phyloP scores from a whole-genome alignment of 2,113 vertebrate genomes.

The Clarias magur region DNA sequence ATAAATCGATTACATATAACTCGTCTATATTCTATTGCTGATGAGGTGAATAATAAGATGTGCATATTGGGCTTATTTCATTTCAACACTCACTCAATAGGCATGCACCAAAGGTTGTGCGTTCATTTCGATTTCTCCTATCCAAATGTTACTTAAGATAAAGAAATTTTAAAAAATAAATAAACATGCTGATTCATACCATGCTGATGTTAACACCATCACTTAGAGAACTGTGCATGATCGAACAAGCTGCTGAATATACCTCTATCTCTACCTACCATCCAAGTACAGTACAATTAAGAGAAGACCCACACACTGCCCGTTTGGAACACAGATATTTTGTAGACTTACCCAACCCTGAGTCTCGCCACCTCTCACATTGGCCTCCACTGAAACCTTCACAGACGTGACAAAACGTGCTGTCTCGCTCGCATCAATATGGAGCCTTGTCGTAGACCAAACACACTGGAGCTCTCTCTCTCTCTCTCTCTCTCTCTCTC shows the following conservation, averaged over 20 bases:
- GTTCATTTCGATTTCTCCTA: too few species aligned
- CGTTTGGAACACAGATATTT: background rate
- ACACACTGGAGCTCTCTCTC: background rate
- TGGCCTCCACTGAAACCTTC: constrained; percentile 4
- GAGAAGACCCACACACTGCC: background rate
- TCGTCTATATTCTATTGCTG: background rate
- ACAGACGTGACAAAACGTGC: background rate
- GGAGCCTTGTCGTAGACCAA: background rate
- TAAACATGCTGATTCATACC: background rate
- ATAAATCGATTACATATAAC: too few species aligned
- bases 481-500: background rate
- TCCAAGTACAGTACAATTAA: background rate
- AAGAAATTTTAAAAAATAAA: background rate
- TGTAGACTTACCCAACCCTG: constrained; percentile 21
- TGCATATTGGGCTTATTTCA: background rate
- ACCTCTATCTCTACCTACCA: background rate
- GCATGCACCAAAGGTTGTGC: background rate
- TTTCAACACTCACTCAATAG: background rate
- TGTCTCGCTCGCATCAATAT: background rate
- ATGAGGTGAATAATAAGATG: background rate
- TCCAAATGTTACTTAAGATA: background rate
- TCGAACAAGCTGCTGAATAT: background rate
- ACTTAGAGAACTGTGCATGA: background rate
- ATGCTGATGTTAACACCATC: background rate
- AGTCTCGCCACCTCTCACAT: constrained; percentile 5